These are phyloP conservation scores for Henicopernis longicauda DNA, from an alignment of 2,113 vertebrate genomes.

Conservation along the genomic window DNA sequence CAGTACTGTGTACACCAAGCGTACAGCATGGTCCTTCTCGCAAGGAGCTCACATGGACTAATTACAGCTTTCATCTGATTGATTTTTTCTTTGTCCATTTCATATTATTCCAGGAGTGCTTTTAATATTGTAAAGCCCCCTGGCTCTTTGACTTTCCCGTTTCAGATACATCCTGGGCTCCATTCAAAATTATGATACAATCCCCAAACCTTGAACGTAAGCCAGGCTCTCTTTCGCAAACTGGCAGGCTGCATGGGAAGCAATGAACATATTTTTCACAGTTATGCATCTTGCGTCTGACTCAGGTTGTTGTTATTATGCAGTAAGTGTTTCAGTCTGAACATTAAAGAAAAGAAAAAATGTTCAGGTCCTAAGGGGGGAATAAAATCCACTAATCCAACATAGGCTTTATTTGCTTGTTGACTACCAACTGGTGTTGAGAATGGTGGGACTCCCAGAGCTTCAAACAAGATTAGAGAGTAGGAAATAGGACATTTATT, in stretches of 20 bases:
- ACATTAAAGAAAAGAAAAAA: conserved; percentile 49
- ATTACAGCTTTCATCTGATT: neutral
- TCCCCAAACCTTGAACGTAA: neutral
- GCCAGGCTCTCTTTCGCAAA: conserved; percentile 14
- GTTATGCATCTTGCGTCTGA: conserved; percentile 36
- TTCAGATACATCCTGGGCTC: neutral
- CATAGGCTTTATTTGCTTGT: conserved; percentile 47
- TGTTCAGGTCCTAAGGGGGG: conserved; percentile 18
- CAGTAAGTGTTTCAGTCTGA: conserved; percentile 21
- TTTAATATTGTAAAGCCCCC: neutral
- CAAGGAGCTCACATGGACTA: neutral
- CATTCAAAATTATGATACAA: neutral
- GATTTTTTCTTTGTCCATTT: neutral
- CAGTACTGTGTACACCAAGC: neutral
- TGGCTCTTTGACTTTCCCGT: neutral
- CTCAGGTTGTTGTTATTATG: conserved; percentile 48
- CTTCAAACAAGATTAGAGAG: conserved; percentile 56
- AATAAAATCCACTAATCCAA: conserved; percentile 61
- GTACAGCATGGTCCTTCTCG: neutral
- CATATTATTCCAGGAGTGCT: neutral
- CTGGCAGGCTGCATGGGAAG: conserved; percentile 46
- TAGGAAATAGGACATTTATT: conserved; percentile 59
- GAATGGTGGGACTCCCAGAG: neutral
- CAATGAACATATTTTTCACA: conserved; percentile 21
- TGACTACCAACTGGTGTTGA: conserved; percentile 42